These are phyloP conservation scores for Syngnathus floridae DNA, from an alignment of 2,113 vertebrate genomes.

Conservation along the genomic window DNA sequence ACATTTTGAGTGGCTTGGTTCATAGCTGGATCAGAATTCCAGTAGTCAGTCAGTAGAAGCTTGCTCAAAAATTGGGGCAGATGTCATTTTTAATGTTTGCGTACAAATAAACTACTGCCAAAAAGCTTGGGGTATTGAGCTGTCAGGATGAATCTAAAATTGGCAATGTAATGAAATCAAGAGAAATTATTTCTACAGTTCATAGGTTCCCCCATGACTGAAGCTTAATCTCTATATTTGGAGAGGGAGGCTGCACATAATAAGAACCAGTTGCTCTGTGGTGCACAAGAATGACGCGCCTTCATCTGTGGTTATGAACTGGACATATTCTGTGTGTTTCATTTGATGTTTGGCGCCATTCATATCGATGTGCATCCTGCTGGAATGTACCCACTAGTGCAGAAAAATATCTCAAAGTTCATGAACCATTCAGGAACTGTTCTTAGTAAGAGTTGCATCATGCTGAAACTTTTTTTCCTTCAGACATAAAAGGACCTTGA, in stretches of 20 bases:
- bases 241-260: background rate
- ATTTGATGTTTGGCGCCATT: background rate
- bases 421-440: background rate
- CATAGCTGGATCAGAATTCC: no score
- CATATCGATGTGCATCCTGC: background rate
- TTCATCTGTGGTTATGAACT: conserved; percentile 34
- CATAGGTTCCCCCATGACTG: background rate
- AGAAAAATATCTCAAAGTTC: background rate
- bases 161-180: no score
- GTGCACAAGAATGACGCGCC: conserved; percentile 45
- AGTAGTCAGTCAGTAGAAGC: no score
- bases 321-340: conserved; percentile 13
- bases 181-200: background rate
- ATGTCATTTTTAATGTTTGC: no score
- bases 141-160: no score
- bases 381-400: background rate
- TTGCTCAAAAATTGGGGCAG: no score
- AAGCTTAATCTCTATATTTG: background rate
- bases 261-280: conserved; percentile 21
- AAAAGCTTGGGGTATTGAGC: no score
- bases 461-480: background rate
- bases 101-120: no score
- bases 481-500: background rate
- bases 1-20: no score
- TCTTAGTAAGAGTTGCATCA: background rate